Conservation (phyloP, 2,113 vertebrate species). For the Tinamus guttatus region DNA sequence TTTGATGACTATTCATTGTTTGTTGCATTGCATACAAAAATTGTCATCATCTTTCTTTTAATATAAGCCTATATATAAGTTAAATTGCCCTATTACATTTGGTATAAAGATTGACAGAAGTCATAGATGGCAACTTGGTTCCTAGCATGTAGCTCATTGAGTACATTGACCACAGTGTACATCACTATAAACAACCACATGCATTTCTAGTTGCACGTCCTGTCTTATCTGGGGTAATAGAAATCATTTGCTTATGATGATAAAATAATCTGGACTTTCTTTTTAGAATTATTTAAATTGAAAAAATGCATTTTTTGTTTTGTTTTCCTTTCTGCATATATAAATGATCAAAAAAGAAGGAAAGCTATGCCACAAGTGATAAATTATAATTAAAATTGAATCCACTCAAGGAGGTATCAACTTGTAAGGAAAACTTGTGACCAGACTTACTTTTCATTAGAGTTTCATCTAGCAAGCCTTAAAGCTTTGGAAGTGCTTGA, state of each 20-base stretch:
- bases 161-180: neutral
- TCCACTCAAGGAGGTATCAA: neutral
- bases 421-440: neutral
- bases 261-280: neutral
- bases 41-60: neutral
- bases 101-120: neutral
- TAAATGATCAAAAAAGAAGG: neutral
- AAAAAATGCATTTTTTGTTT: neutral
- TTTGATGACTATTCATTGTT: neutral
- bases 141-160: neutral
- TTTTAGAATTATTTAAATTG: neutral
- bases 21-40: neutral
- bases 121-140: neutral
- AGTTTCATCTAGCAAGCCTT: neutral
- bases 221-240: rapidly evolving
- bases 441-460: neutral
- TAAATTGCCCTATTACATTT: neutral
- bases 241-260: neutral
- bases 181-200: rapidly evolving
- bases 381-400: neutral
- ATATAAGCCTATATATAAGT: neutral
- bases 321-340: neutral
- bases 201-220: neutral
- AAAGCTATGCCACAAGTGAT: neutral
- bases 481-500: neutral